These are phyloP conservation scores for Rhinopomastus cyanomelas DNA, from an alignment of 2,113 vertebrate species.

Conservation along the genomic window DNA sequence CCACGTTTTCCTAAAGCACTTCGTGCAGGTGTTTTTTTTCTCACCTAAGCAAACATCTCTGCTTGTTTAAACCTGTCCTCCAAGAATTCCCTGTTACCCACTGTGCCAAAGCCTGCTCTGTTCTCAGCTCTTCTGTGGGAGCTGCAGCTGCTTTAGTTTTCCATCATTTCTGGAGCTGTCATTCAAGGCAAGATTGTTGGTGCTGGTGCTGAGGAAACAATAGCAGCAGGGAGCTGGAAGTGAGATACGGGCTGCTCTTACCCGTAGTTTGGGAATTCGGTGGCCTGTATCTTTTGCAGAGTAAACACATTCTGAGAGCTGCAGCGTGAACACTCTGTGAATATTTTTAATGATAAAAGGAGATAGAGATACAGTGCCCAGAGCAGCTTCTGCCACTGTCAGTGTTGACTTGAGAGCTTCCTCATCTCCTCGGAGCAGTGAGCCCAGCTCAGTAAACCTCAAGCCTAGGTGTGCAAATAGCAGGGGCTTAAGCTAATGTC, in stretches of 20 bases:
- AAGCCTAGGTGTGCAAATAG: not conserved
- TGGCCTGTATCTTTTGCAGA: not conserved
- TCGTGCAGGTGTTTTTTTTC: not conserved
- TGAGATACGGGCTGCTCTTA: not conserved
- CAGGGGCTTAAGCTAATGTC: not conserved
- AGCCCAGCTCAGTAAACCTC: not conserved
- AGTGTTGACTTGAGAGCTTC: not conserved
- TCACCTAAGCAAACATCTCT: not conserved
- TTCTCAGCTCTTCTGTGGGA: not conserved
- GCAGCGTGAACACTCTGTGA: not conserved
- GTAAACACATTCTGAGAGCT: not conserved
- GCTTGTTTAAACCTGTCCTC: not conserved
- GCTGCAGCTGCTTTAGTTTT: not conserved
- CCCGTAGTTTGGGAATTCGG: not conserved
- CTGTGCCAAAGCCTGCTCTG: accelerated
- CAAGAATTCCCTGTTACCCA: not conserved
- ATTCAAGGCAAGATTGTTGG: not conserved
- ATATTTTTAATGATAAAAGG: not conserved
- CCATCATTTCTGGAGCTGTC: not conserved
- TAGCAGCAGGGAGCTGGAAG: too few relatives aligned
- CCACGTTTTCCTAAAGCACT: not conserved
- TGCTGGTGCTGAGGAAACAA: accelerated
- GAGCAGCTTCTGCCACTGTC: not conserved
- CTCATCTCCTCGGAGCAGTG: not conserved
- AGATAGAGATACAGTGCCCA: not conserved